phyloP scores from a whole-genome alignment of 2,113 vertebrate species.

The Misgurnus anguillicaudatus region DNA sequence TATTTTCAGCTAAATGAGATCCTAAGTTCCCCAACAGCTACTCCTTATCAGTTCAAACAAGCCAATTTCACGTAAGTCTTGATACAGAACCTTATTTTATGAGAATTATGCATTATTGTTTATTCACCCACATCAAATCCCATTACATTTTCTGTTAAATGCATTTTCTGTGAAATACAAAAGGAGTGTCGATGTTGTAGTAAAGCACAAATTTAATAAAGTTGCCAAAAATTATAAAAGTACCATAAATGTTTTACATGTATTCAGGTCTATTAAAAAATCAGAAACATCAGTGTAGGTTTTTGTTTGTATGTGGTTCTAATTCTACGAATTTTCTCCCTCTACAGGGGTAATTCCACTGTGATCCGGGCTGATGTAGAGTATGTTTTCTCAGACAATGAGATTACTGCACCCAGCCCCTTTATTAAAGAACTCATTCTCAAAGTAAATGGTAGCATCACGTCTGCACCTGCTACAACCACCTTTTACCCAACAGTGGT shows the following conservation, averaged over 20 bases:
- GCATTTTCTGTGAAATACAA: too few relatives aligned
- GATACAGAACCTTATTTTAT: not conserved
- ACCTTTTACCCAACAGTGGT: not conserved
- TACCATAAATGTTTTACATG: too few relatives aligned
- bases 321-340: not conserved
- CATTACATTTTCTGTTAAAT: too few relatives aligned
- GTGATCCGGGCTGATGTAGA: slow-evolving; percentile 33
- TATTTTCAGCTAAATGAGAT: slow-evolving; percentile 13
- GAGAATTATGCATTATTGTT: too few relatives aligned
- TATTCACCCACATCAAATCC: too few relatives aligned
- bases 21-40: not conserved
- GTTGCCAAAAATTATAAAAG: too few relatives aligned
- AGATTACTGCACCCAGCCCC: not conserved
- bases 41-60: not conserved
- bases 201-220: too few relatives aligned
- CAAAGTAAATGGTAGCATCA: not conserved
- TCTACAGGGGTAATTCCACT: slow-evolving; percentile 8
- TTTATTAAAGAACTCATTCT: slow-evolving; percentile 34
- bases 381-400: slow-evolving; percentile 27
- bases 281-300: not conserved
- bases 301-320: not conserved
- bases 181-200: too few relatives aligned
- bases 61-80: slow-evolving; percentile 23
- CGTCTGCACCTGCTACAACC: not conserved
- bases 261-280: too few relatives aligned